Evolutionary conservation across 2,113 vertebrate genomes (phyloP).

Genomic region (Andinoacara biseriatus): DNA sequence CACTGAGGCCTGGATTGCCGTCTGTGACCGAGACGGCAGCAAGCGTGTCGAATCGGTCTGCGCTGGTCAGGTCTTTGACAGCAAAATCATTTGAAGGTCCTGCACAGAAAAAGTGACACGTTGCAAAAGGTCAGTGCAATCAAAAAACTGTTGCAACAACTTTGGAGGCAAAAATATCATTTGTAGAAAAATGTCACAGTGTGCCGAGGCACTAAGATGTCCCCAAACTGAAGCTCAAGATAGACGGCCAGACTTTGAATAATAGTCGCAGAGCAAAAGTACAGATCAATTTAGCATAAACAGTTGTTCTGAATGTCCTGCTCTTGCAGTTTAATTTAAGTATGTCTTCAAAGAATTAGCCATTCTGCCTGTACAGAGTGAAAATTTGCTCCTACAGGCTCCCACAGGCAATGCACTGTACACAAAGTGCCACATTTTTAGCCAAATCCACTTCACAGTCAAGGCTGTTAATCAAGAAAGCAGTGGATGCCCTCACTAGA

Average conservation of each 20-base stretch:
- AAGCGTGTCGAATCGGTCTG: neutral
- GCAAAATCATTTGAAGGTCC: conserved; percentile 2
- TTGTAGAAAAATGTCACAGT: neutral
- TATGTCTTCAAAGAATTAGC: neutral
- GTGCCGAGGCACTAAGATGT: neutral
- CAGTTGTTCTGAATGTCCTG: neutral
- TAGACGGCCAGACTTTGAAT: neutral
- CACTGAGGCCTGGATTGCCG: neutral
- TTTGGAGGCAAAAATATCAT: neutral
- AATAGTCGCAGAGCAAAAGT: neutral
- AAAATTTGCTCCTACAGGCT: neutral
- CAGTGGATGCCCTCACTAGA: conserved; percentile 5
- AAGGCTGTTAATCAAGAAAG: neutral
- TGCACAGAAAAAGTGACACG: neutral
- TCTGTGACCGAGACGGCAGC: neutral
- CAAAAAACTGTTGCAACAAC: neutral
- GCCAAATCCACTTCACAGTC: neutral
- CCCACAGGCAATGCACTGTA: neutral
- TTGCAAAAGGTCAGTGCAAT: conserved; percentile 11
- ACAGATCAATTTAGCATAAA: neutral
- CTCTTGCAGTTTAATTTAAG: neutral
- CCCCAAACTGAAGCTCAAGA: neutral
- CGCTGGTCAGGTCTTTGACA: neutral
- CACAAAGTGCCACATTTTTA: neutral
- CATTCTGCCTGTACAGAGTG: neutral